Evolutionary conservation across 2,797 vertebrate genomes (phyloP), one percentile per base, ranked within the genome.

Genomic region (Aphelocoma californica): DNA sequence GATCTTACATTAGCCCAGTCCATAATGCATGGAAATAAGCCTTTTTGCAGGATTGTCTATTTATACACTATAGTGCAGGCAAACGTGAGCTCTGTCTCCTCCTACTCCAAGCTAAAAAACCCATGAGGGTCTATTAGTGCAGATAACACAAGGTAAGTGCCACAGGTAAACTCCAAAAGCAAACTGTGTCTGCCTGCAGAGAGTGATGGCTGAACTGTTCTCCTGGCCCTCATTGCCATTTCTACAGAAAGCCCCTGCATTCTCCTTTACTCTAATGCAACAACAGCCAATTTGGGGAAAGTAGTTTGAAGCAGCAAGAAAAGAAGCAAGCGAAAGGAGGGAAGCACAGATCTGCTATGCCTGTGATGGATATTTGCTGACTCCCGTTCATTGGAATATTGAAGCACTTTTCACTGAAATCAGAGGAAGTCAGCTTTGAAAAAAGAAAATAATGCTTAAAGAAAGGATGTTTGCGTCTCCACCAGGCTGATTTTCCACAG

Each of bases 21-120:
- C 48, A 62, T 50, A 88, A 40, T 86, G 47, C 57, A 60, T 67
- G 50, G 72, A 96, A 97, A 91, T 92, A 93, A 87, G 50, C 13
- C 50, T 61, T 96, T 97, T 87, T 92, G 70, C 73, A 94, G 95
- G 92, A 38, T 51, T 23, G 2, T 38, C 23, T 84, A 12, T 87
- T 94, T 60, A 66, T 34, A 40, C 2, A n/a, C 32, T 12, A 7
- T 2, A n/a, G 7, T 0, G 0, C 16, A 25, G 67, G 61, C 26
- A 80, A 83, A 53, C 12, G 8, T 1, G 1, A 87, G 19, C 32
- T 94, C 71, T 71, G 40, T 11, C 44, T 62, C 18, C 20, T 85
- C 54, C 32, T 32, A n/a, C 18, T 50, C 24, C 24, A 70, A 67
- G 23, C 9, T 51, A 51, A 86, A 96, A 92, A 51, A 29, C 1